Percentiles rank a stretch among this genome's conserved stretches.
Conservation (phyloP, 2,888 invertebrate species). For the Stomorhina lunata region DNA sequence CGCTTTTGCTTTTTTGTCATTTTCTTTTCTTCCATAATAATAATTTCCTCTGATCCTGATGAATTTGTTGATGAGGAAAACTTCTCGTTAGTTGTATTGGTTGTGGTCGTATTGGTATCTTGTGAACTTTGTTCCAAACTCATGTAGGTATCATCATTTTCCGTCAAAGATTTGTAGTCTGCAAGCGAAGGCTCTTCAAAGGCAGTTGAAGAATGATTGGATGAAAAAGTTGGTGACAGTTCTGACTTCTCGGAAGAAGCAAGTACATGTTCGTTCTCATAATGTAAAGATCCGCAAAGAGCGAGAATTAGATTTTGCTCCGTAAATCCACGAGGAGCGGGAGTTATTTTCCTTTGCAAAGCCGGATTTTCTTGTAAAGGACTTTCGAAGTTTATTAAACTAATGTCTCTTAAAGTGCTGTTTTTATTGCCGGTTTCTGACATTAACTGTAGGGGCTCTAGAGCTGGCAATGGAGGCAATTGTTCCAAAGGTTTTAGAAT, state of each 20-base stretch:
- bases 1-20: conserved; percentile 75
- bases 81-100: conserved; percentile 66
- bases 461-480: conserved; percentile 72
- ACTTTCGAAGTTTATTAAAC: conserved; percentile 79
- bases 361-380: conserved; percentile 74
- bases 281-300: conserved; percentile 78
- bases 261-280: conserved; percentile 73
- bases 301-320: conserved; percentile 78
- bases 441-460: conserved; percentile 72
- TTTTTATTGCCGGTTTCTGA: conserved; percentile 11
- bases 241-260: conserved; percentile 58
- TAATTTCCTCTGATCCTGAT: conserved; percentile 72
- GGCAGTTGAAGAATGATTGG: conserved; percentile 51
- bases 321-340: conserved; percentile 72
- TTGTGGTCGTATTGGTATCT: conserved; percentile 68
- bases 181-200: conserved; percentile 62
- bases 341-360: conserved; percentile 70
- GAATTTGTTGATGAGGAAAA: conserved; percentile 73
- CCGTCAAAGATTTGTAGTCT: conserved; percentile 69
- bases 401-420: conserved; percentile 67
- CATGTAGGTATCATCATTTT: conserved; percentile 71
- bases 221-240: conserved; percentile 60
- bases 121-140: conserved; percentile 71
- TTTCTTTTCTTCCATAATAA: conserved; percentile 72
- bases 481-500: conserved; percentile 70